These are phyloP conservation scores for Notospermus geniculatus DNA, from an alignment of 1,140 invertebrate species.

Conservation along the genomic window DNA sequence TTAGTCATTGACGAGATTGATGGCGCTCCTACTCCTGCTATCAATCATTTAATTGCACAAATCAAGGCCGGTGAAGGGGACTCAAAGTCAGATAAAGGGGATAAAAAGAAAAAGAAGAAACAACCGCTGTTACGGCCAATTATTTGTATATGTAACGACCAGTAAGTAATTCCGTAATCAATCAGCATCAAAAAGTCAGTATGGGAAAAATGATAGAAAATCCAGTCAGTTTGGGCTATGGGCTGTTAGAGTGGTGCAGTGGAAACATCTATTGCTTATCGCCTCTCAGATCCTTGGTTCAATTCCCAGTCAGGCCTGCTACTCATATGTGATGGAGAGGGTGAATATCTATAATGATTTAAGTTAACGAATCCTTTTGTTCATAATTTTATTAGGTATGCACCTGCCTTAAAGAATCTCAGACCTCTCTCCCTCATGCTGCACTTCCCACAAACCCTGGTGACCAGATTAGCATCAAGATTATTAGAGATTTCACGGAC, in stretches of 20 bases:
- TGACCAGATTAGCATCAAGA: constrained; percentile 55
- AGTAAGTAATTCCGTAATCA: constrained; percentile 56
- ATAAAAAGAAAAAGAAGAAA: constrained; percentile 59
- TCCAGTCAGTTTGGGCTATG: too few species aligned
- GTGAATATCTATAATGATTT: too few species aligned
- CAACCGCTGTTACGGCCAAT: constrained; percentile 73
- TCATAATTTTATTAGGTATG: constrained; percentile 61
- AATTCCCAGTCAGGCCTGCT: neutral
- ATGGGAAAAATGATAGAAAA: too few species aligned
- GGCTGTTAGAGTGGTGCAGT: too few species aligned
- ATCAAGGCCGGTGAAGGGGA: constrained; percentile 57
- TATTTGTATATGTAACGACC: constrained; percentile 96
- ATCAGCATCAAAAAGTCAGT: too few species aligned
- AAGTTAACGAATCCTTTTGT: neutral
- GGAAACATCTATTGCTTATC: too few species aligned
- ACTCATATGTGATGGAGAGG: too few species aligned
- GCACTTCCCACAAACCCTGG: constrained; percentile 68
- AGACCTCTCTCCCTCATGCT: constrained; percentile 73
- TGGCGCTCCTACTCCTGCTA: constrained; percentile 81
- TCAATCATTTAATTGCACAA: constrained; percentile 82
- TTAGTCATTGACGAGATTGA: constrained; percentile 97
- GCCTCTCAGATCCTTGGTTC: too few species aligned
- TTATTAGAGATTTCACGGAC: constrained; percentile 67
- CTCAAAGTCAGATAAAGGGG: constrained; percentile 48
- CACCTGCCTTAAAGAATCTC: constrained; percentile 74